These are phyloP conservation scores for Ophioninae sp. DNA, from an alignment of 2,888 invertebrate genomes.

Conservation along the genomic window DNA sequence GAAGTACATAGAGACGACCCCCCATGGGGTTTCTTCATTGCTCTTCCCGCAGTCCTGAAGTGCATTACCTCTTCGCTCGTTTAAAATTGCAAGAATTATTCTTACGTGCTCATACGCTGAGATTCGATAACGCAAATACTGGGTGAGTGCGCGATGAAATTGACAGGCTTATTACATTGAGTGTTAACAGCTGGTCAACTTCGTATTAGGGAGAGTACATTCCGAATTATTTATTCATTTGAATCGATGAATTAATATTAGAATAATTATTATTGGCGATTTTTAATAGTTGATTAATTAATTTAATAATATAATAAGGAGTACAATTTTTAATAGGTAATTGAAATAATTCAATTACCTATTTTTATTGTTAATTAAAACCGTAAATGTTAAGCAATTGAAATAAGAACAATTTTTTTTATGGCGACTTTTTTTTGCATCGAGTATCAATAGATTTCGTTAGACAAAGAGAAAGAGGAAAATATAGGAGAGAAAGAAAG, in stretches of 20 bases:
- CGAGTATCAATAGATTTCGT: not conserved
- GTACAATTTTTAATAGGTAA: no score
- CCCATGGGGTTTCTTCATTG: conserved; percentile 58
- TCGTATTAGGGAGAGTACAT: conserved; percentile 1
- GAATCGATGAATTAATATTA: no score
- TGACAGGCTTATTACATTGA: conserved; percentile 38
- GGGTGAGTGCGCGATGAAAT: conserved; percentile 12
- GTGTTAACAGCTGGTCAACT: conserved; percentile 30
- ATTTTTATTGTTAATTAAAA: not conserved
- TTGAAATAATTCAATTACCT: no score
- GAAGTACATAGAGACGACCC: conserved; percentile 55
- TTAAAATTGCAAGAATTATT: conserved; percentile 61
- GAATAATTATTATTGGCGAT: no score
- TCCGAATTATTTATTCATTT: not conserved
- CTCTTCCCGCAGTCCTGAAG: conserved; percentile 57
- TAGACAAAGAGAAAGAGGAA: not conserved
- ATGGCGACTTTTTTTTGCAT: not conserved
- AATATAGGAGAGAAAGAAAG: conserved; percentile 6
- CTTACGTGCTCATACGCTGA: not conserved
- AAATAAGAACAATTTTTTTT: not conserved
- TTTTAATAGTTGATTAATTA: no score
- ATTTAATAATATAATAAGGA: no score
- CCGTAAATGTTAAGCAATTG: not conserved
- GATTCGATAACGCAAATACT: conserved; percentile 2
- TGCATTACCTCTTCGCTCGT: conserved; percentile 60